phyloP scores from a whole-genome alignment of 2,888 invertebrate species.

The Pollenia angustigena region DNA sequence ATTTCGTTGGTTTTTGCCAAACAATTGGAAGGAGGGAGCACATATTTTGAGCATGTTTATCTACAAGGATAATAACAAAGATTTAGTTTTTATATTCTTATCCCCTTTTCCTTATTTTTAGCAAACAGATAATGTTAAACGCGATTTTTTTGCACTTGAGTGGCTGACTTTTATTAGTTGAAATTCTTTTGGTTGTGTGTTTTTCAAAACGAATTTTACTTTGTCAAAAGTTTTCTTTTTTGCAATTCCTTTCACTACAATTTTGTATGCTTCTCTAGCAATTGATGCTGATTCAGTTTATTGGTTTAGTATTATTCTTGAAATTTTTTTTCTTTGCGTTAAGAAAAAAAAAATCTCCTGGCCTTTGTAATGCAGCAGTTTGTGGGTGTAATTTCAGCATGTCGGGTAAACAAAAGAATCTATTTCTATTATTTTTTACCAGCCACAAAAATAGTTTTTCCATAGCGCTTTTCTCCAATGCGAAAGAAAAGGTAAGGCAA shows the following conservation, averaged over 20 bases:
- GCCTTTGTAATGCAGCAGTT: slow-evolving; percentile 35
- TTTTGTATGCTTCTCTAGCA: slow-evolving; percentile 39
- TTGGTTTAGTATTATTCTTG: slow-evolving; percentile 61
- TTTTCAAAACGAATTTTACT: slow-evolving; percentile 44
- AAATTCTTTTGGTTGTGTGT: slow-evolving; percentile 78
- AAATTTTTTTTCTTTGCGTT: slow-evolving; percentile 19
- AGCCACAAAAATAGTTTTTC: slow-evolving; percentile 51
- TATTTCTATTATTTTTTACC: slow-evolving; percentile 57
- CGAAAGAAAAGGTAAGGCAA: slow-evolving; percentile 32
- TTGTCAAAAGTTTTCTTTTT: slow-evolving; percentile 61
- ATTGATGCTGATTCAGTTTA: slow-evolving; percentile 68
- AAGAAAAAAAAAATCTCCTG: slow-evolving; percentile 10
- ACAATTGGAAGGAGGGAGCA: slow-evolving; percentile 48
- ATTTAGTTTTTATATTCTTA: slow-evolving; percentile 51
- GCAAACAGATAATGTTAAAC: slow-evolving; percentile 80
- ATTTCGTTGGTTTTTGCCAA: slow-evolving; percentile 20
- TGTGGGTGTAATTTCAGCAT: slow-evolving; percentile 58
- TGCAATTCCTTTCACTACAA: slow-evolving; percentile 40
- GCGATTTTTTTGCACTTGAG: slow-evolving; percentile 84
- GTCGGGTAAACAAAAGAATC: slow-evolving; percentile 67
- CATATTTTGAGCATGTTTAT: slow-evolving; percentile 59
- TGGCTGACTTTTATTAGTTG: slow-evolving; percentile 84
- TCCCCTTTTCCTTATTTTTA: slow-evolving; percentile 38
- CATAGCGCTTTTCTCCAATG: neutral
- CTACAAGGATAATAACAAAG: slow-evolving; percentile 58